A percentile compares a stretch with the other conserved stretches of the same genome.
Evolutionary conservation across 1,140 invertebrate species (phyloP).

Genomic region (Cydia pomonella): DNA sequence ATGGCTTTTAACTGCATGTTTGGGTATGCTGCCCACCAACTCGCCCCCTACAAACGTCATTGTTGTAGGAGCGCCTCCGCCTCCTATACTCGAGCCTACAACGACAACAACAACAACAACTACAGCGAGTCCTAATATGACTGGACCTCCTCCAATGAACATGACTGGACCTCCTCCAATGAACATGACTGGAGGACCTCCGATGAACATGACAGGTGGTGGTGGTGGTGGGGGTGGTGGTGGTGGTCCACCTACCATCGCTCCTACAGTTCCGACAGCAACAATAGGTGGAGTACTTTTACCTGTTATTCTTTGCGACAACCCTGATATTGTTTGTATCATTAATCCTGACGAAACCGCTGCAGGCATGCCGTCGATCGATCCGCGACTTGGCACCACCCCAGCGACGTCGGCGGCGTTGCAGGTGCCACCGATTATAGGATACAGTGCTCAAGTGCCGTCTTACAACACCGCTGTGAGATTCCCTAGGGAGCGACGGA

Average conservation of each 20-base stretch:
- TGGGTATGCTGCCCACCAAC: conserved; percentile 64
- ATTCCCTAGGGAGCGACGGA: conserved; percentile 63
- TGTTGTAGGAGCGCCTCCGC: conserved; percentile 44
- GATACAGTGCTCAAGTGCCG: conserved; percentile 59
- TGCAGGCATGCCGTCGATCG: conserved; percentile 65
- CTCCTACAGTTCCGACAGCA: conserved; percentile 38
- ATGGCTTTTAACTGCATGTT: conserved; percentile 76
- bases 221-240: no score
- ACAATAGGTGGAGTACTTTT: conserved; percentile 55
- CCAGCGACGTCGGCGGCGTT: conserved; percentile 57
- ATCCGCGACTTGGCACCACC: conserved; percentile 69
- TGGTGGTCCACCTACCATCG: conserved; percentile 29
- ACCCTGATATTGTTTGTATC: conserved; percentile 66
- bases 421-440: conserved; percentile 60
- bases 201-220: no score
- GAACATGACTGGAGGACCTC: conserved; percentile 31
- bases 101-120: background rate
- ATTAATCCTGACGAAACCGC: conserved; percentile 68
- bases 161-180: conserved; percentile 19
- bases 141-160: background rate
- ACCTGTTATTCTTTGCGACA: conserved; percentile 62
- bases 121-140: background rate
- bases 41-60: conserved; percentile 57
- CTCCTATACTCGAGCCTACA: conserved; percentile 45
- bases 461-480: conserved; percentile 57